Evolutionary conservation across 2,888 invertebrate species (phyloP).

Genomic region (Tachina fera): DNA sequence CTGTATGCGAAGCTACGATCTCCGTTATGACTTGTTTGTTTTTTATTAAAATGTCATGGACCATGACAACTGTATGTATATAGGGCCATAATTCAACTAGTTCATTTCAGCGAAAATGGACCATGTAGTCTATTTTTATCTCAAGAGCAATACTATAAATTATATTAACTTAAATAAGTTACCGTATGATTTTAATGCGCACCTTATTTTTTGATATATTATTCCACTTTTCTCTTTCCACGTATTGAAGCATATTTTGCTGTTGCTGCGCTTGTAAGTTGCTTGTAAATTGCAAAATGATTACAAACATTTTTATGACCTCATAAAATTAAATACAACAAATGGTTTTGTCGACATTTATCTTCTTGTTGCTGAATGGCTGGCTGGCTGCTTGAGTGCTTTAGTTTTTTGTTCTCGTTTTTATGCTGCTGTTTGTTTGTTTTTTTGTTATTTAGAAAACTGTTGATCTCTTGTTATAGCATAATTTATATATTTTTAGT

Average conservation of each 20-base stretch:
- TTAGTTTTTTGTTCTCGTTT: slow-evolving; percentile 30
- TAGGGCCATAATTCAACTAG: too few species aligned
- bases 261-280: slow-evolving; percentile 48
- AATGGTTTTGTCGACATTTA: slow-evolving; percentile 80
- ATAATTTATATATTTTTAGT: slow-evolving; percentile 58
- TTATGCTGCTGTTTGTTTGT: slow-evolving; percentile 28
- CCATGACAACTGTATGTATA: too few species aligned
- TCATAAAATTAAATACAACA: slow-evolving; percentile 81
- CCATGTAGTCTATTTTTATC: too few species aligned
- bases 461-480: slow-evolving; percentile 61
- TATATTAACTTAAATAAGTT: background rate
- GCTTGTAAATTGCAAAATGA: slow-evolving; percentile 78
- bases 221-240: background rate
- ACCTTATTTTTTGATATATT: background rate
- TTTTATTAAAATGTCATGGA: too few species aligned
- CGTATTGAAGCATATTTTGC: slow-evolving; percentile 1
- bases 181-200: slow-evolving; percentile 4
- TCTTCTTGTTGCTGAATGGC: slow-evolving; percentile 71
- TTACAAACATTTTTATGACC: slow-evolving; percentile 80
- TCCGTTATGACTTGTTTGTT: too few species aligned
- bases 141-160: background rate
- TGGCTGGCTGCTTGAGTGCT: slow-evolving; percentile 24
- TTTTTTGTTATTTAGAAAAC: slow-evolving; percentile 52
- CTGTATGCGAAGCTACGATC: too few species aligned
- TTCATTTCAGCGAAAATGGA: too few species aligned